Evolutionary conservation across 1,140 invertebrate genomes (phyloP).

Genomic region (Leptinotarsa texana): DNA sequence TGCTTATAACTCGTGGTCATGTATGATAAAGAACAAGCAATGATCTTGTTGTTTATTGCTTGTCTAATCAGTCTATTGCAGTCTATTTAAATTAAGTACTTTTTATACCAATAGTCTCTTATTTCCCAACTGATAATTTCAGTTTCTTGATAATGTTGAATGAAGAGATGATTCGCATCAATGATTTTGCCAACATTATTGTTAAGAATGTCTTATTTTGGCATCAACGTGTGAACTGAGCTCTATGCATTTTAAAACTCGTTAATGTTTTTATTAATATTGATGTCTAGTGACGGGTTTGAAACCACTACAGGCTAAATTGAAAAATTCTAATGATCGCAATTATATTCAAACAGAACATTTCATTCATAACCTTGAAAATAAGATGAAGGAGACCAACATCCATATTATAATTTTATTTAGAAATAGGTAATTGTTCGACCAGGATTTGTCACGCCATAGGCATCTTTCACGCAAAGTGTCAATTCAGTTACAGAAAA

Average conservation of each 20-base stretch:
- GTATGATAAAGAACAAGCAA: too few species aligned
- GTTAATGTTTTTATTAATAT: neutral
- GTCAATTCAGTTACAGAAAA: constrained; percentile 18
- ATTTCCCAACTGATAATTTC: too few species aligned
- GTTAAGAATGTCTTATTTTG: too few species aligned
- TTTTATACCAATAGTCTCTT: too few species aligned
- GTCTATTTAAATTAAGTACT: too few species aligned
- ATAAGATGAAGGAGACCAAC: constrained; percentile 30
- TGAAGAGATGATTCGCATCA: too few species aligned
- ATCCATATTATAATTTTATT: constrained; percentile 25
- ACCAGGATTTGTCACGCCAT: constrained; percentile 27
- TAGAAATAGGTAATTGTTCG: constrained; percentile 23
- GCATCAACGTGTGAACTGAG: too few species aligned
- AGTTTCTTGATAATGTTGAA: too few species aligned
- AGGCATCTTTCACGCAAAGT: constrained; percentile 25
- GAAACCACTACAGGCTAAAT: constrained; percentile 13
- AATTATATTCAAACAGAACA: constrained; percentile 28
- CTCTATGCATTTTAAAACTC: neutral
- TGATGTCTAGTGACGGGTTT: neutral
- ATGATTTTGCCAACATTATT: too few species aligned
- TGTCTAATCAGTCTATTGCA: too few species aligned
- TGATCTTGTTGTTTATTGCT: too few species aligned
- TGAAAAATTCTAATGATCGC: constrained; percentile 24
- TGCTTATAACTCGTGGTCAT: too few species aligned
- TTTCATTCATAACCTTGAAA: constrained; percentile 27